These are phyloP conservation scores for Sipha flava DNA, from an alignment of 1,140 invertebrate species.

Conservation along the genomic window DNA sequence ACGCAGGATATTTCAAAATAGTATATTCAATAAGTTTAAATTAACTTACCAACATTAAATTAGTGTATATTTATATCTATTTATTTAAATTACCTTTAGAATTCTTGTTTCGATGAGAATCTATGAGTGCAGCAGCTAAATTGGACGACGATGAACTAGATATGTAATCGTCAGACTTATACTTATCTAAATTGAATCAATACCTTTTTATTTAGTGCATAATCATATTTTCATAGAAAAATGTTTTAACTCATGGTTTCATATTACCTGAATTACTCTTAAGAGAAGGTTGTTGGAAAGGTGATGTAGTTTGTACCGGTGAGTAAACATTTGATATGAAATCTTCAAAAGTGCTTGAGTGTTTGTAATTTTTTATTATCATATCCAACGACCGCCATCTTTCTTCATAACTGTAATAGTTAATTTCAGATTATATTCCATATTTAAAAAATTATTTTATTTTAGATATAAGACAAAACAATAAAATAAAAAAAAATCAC, in stretches of 20 bases:
- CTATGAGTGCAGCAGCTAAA: conserved; percentile 2
- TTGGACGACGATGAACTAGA: not conserved
- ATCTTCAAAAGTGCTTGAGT: conserved; percentile 83
- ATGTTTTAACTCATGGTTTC: not conserved
- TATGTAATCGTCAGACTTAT: not conserved
- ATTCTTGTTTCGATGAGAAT: not conserved
- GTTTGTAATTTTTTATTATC: conserved; percentile 81
- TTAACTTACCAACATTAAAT: too few relatives aligned
- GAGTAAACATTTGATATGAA: conserved; percentile 78
- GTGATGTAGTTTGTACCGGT: conserved; percentile 50
- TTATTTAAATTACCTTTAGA: not conserved
- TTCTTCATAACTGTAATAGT: conserved; percentile 71
- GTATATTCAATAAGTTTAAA: too few relatives aligned
- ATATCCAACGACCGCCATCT: conserved; percentile 75
- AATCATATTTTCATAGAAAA: too few relatives aligned
- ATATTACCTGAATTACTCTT: not conserved
- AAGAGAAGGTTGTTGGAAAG: not conserved
- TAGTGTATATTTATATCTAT: not conserved
- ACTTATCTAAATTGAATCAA: not conserved
- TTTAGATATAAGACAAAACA: not conserved
- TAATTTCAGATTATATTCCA: not conserved
- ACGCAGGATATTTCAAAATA: too few relatives aligned
- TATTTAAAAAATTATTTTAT: not conserved
- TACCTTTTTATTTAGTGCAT: not conserved
- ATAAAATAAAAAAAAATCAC: not conserved